Evolutionary conservation across 2,113 vertebrate species (phyloP).

Genomic region (Bubalus kerabau): DNA sequence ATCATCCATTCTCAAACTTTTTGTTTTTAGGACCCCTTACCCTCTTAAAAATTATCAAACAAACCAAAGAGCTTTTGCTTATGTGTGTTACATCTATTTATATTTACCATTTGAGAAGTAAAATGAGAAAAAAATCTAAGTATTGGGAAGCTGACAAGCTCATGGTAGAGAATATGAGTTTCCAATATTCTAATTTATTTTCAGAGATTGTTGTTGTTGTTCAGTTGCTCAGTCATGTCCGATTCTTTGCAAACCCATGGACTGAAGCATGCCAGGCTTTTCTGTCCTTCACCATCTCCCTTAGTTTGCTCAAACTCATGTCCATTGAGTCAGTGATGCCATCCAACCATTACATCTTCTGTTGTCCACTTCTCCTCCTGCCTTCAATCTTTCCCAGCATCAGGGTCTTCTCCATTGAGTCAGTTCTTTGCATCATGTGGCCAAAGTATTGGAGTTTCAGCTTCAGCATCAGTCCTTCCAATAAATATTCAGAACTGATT

Average conservation of each 20-base stretch:
- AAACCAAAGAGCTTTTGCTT: not conserved
- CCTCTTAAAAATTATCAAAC: not conserved
- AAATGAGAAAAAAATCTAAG: not conserved
- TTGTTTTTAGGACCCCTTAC: not conserved
- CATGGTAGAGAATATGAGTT: not conserved
- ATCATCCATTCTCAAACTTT: not conserved
- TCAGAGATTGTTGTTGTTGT: not conserved
- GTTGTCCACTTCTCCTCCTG: no score
- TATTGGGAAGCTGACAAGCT: not conserved
- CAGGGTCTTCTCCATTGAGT: no score
- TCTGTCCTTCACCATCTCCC: not conserved
- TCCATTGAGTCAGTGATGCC: no score
- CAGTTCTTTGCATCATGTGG: no score
- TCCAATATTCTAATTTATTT: not conserved
- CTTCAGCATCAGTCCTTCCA: no score
- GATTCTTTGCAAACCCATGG: not conserved
- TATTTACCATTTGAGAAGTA: not conserved
- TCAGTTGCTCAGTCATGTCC: not conserved
- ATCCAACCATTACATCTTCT: no score
- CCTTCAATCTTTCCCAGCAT: no score
- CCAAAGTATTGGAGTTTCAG: no score
- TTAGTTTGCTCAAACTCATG: no score
- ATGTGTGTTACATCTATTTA: not conserved
- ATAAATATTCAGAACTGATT: no score
- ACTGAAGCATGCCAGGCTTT: not conserved